A percentile compares a stretch with the other conserved stretches of the same genome.
Conservation (phyloP, 2,113 vertebrate species). For the Corapipo altera region DNA sequence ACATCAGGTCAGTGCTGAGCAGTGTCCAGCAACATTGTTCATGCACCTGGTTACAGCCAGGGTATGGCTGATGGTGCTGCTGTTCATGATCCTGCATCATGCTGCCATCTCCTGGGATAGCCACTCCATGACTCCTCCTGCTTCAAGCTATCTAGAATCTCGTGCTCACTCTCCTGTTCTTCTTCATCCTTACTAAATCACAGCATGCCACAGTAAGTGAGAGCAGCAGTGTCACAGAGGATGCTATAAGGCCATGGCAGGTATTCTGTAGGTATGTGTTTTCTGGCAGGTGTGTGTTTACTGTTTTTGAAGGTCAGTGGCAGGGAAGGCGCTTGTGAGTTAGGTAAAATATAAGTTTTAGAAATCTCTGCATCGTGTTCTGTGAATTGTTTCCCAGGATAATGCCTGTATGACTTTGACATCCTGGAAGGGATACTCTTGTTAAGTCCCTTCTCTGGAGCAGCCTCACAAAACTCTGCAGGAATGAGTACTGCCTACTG, state of each 20-base stretch:
- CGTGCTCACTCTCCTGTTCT: fast-evolving
- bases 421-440: background rate
- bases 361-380: background rate
- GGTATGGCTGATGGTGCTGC: background rate
- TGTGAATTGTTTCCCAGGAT: background rate
- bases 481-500: background rate
- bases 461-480: background rate
- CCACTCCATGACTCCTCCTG: background rate
- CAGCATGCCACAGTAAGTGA: background rate
- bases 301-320: background rate
- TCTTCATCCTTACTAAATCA: background rate
- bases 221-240: background rate
- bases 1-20: background rate
- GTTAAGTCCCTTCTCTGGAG: background rate
- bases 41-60: background rate
- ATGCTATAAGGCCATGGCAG: background rate
- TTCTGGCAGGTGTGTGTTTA: background rate
- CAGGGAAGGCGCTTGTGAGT: background rate
- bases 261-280: background rate
- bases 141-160: background rate
- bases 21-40: background rate
- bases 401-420: background rate
- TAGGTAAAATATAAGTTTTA: background rate
- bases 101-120: background rate
- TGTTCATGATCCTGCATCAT: background rate